These are phyloP conservation scores for Incurvaria masculella DNA, from an alignment of 2,888 invertebrate genomes.

Conservation along the genomic window DNA sequence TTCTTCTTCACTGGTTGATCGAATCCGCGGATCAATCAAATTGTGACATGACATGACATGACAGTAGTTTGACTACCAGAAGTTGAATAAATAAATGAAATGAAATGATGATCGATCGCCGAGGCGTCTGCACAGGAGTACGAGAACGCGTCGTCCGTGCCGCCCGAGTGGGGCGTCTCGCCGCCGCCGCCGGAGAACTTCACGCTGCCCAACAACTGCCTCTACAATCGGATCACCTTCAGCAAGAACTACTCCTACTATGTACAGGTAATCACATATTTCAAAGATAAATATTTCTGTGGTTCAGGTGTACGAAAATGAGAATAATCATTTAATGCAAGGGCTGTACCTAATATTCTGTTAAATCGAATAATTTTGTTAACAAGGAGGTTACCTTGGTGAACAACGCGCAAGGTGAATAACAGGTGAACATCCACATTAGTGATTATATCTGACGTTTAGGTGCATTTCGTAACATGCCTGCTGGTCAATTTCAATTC, in stretches of 20 bases:
- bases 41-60: too few relatives aligned
- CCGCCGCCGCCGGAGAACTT: slow-evolving; percentile 46
- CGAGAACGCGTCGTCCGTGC: slow-evolving; percentile 33
- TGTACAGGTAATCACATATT: slow-evolving; percentile 50
- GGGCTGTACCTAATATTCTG: neutral
- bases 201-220: slow-evolving; percentile 53
- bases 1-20: too few relatives aligned
- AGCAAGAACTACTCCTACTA: slow-evolving; percentile 61
- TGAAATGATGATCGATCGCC: too few relatives aligned
- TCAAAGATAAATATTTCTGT: neutral
- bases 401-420: too few relatives aligned
- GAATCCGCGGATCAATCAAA: too few relatives aligned
- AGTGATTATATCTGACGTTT: too few relatives aligned
- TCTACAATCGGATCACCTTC: slow-evolving; percentile 65
- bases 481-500: too few relatives aligned
- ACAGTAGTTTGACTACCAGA: too few relatives aligned
- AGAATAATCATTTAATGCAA: too few relatives aligned
- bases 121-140: slow-evolving; percentile 35
- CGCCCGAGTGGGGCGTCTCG: slow-evolving; percentile 20
- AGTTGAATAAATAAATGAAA: too few relatives aligned
- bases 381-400: neutral
- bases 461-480: too few relatives aligned
- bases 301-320: neutral
- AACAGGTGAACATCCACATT: too few relatives aligned
- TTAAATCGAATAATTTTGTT: neutral